Conservation (phyloP, 2,113 vertebrate genomes). For the Indicator maculatus region DNA sequence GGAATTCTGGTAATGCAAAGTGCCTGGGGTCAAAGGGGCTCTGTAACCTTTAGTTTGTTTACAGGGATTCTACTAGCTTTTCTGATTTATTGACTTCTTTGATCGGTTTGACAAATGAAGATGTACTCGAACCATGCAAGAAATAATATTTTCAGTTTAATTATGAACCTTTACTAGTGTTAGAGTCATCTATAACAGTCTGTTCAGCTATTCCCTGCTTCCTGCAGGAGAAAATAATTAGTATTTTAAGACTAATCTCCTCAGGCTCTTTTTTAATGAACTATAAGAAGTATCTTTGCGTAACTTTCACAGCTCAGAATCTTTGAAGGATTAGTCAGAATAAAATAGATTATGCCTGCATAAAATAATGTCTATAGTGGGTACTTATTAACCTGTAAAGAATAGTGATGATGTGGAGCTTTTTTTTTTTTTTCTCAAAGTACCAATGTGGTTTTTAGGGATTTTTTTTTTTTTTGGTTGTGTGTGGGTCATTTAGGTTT, state of each 20-base stretch:
- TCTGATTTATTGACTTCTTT: conserved; percentile 33
- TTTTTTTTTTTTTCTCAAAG: background rate
- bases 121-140: background rate
- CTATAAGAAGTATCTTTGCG: conserved; percentile 10
- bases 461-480: background rate
- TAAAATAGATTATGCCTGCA: background rate
- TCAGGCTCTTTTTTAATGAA: conserved; percentile 24
- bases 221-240: conserved; percentile 33
- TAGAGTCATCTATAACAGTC: background rate
- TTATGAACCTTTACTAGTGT: background rate
- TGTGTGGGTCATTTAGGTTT: background rate
- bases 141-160: background rate
- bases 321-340: conserved; percentile 4
- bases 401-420: background rate
- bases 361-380: background rate
- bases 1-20: background rate
- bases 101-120: conserved; percentile 22
- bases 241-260: conserved; percentile 3
- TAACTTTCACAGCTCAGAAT: conserved; percentile 10
- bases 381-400: background rate
- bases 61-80: background rate
- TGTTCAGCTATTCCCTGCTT: background rate
- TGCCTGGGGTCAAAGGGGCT: background rate
- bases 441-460: background rate
- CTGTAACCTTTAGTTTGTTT: conserved; percentile 17